Evolutionary conservation across 2,113 vertebrate genomes (phyloP).

Genomic region (Cygnus atratus): DNA sequence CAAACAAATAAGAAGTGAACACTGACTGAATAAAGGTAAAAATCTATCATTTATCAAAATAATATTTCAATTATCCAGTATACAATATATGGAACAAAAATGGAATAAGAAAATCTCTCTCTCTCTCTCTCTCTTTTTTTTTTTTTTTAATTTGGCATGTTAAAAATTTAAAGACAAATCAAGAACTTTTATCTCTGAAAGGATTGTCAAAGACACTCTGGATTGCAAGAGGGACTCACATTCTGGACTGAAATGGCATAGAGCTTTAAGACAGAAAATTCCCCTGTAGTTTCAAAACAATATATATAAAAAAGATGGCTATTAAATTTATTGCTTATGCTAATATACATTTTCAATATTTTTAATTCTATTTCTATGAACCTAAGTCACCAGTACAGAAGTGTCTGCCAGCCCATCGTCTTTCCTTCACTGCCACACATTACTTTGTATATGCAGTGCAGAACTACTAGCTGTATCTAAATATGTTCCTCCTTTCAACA

Average conservation of each 20-base stretch:
- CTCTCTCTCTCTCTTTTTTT: too few relatives aligned
- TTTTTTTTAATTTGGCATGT: background rate
- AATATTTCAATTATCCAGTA: background rate
- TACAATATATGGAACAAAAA: background rate
- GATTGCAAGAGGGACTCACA: background rate
- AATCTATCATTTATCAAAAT: background rate
- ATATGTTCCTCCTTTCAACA: background rate
- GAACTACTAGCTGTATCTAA: background rate
- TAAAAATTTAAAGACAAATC: background rate
- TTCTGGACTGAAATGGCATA: background rate
- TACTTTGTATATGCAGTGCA: background rate
- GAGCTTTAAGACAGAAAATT: background rate
- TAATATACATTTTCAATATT: background rate
- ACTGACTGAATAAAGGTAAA: background rate
- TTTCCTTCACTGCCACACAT: background rate
- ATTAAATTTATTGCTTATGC: background rate
- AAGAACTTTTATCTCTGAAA: background rate
- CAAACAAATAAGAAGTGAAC: background rate
- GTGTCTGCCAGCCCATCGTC: background rate
- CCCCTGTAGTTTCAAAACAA: background rate
- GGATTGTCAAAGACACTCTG: rapidly evolving
- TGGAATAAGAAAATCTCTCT: background rate
- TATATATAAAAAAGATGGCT: background rate
- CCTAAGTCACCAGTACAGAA: background rate
- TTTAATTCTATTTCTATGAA: background rate